Base-by-base conservation (phyloP, 2,797 vertebrate genomes). In the Podarcis siculus region DNA sequence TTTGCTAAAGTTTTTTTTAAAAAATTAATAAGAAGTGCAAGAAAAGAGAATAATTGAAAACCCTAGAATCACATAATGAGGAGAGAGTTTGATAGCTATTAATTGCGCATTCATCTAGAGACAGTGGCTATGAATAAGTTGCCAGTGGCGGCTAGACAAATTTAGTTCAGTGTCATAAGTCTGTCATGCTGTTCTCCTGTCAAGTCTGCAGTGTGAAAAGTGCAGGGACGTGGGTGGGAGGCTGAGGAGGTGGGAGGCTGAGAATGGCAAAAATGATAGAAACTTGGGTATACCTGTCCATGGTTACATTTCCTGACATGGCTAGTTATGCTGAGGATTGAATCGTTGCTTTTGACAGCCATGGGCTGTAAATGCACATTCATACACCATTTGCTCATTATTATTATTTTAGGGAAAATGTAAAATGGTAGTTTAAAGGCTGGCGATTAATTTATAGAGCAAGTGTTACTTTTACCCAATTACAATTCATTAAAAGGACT, bases 391-490 rank as follows among this genome's bases (percentile, higher is more conserved):
- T 93, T 93, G 78, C 92, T 93, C 86, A 87, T 90, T 93, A 72
- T 89, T 76, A 92, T 79, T 27, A 89, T 96, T 94, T 91, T 89
- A 55, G 32, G 37, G n/a, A 77, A 66, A 17, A 86, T 19, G 42
- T 69, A 83, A 94, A 94, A 69, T 92, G 58, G 88, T 85, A 37
- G 90, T 89, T 23, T 94, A 90, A 93, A 95, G 88, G 80, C 86
- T 88, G 72, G 42, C 84, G 95, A 89, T 88, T 93, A 91, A 45
- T 94, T 83, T 71, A 91, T 91, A 93, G 93, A 94, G 64, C 82
- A 90, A 35, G 87, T 94, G 87, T 84, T 83, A 49, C 95, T 95
- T 94, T 87, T 94, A 89, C 92, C 93, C 94, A 93, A 92, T 94
- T 94, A 92, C 79, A 58, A 93, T 69, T 92, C 91, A 27, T 92